A percentile compares a stretch with the other conserved stretches of the same genome.
Conservation (phyloP, 2,888 invertebrate genomes). For the Drosophila suboccidentalis region DNA sequence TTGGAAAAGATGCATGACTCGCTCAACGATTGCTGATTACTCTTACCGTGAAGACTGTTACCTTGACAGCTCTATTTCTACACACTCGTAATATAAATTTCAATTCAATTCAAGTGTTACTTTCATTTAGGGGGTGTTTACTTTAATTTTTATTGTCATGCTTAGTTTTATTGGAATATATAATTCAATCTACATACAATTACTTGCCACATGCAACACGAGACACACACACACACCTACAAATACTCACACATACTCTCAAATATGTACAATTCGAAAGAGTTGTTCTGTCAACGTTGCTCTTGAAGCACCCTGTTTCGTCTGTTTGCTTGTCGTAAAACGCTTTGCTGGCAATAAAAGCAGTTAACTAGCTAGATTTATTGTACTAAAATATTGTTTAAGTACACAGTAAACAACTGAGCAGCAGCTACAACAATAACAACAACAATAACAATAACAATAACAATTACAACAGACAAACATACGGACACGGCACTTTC, state of each 20-base stretch:
- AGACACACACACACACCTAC: slow-evolving; percentile 13
- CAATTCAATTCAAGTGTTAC: slow-evolving; percentile 53
- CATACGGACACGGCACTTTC: slow-evolving; percentile 62
- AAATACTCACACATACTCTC: neutral
- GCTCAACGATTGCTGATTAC: slow-evolving; percentile 8
- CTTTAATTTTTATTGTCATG: slow-evolving; percentile 50
- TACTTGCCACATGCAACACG: slow-evolving; percentile 52
- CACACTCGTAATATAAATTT: neutral
- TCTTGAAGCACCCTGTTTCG: slow-evolving; percentile 16
- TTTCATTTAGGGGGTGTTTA: slow-evolving; percentile 69
- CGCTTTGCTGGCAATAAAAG: slow-evolving; percentile 80
- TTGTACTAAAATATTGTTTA: slow-evolving; percentile 80
- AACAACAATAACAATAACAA: slow-evolving; percentile 24
- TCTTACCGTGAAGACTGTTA: neutral
- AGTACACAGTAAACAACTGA: slow-evolving; percentile 69
- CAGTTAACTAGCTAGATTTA: slow-evolving; percentile 81
- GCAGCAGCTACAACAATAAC: slow-evolving; percentile 41
- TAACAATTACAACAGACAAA: slow-evolving; percentile 21
- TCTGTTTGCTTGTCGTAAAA: slow-evolving; percentile 73
- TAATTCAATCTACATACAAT: slow-evolving; percentile 66
- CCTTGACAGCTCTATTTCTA: neutral
- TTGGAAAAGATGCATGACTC: slow-evolving; percentile 35
- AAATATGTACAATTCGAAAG: slow-evolving; percentile 39
- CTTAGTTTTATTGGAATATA: slow-evolving; percentile 69
- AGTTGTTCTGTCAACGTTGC: slow-evolving; percentile 45